A percentile compares a stretch with the other conserved stretches of the same genome.
Conservation (phyloP, 2,888 invertebrate species). For the Graphium colonna region DNA sequence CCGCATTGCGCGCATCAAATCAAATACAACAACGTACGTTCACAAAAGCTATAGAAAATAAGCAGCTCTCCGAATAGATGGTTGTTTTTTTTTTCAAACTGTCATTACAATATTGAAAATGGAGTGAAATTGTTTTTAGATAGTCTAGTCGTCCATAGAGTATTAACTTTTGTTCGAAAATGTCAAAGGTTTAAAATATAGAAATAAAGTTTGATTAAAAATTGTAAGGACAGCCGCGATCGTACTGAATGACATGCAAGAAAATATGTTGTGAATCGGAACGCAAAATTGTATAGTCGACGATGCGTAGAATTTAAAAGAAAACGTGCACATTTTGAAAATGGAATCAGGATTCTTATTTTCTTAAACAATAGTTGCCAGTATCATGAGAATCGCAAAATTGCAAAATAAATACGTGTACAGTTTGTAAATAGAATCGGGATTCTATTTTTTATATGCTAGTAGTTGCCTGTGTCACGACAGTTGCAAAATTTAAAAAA, state of each 20-base stretch:
- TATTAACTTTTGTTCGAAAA: too few relatives aligned
- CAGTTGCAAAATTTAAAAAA: slow-evolving; percentile 13
- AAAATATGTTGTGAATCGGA: too few relatives aligned
- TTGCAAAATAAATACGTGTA: slow-evolving; percentile 26
- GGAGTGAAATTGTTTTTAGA: too few relatives aligned
- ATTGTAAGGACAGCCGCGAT: slow-evolving; percentile 46
- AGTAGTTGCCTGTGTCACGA: background rate
- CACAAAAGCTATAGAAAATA: slow-evolving; percentile 55
- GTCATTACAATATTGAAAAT: slow-evolving; percentile 50
- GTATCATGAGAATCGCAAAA: too few relatives aligned
- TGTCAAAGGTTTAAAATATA: too few relatives aligned
- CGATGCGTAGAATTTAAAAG: slow-evolving; percentile 33
- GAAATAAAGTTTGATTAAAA: too few relatives aligned
- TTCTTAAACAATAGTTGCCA: background rate
- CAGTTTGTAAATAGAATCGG: slow-evolving; percentile 3
- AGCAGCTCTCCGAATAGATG: slow-evolving; percentile 27
- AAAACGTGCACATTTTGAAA: slow-evolving; percentile 16
- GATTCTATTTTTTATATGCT: background rate
- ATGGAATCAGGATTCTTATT: background rate
- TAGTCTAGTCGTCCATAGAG: too few relatives aligned
- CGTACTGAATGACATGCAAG: slow-evolving; percentile 40
- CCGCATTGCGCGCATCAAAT: slow-evolving; percentile 28
- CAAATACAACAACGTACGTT: slow-evolving; percentile 42
- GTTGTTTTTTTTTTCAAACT: slow-evolving; percentile 34
- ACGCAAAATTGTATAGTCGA: slow-evolving; percentile 48